Evolutionary conservation across 1,140 invertebrate genomes (phyloP).

Genomic region (Helicorthomorpha holstii): DNA sequence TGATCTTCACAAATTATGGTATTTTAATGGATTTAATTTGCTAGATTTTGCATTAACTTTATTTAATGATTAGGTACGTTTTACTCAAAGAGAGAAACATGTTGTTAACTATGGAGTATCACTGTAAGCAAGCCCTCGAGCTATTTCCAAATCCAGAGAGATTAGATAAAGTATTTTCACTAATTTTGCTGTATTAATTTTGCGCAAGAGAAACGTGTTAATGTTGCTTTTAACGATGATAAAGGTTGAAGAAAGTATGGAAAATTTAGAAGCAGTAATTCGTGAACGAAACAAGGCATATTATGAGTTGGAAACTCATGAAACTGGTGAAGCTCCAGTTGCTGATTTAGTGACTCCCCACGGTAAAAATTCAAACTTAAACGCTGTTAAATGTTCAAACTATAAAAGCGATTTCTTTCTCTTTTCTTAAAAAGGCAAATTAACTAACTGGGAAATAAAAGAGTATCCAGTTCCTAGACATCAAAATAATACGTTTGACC

Average conservation of each 20-base stretch:
- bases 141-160: slow-evolving; percentile 89
- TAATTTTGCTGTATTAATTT: background rate
- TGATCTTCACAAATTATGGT: slow-evolving; percentile 97
- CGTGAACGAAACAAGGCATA: slow-evolving; percentile 84
- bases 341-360: background rate
- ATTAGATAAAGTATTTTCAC: slow-evolving; percentile 60
- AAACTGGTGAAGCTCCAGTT: slow-evolving; percentile 53
- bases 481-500: slow-evolving; percentile 13
- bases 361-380: no score
- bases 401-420: slow-evolving; percentile 8
- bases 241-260: slow-evolving; percentile 78
- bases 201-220: slow-evolving; percentile 4
- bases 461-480: slow-evolving; percentile 15
- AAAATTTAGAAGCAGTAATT: slow-evolving; percentile 78
- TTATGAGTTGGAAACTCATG: slow-evolving; percentile 74
- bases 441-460: background rate
- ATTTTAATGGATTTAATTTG: slow-evolving; percentile 7
- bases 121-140: slow-evolving; percentile 43
- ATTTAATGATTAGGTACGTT: slow-evolving; percentile 47
- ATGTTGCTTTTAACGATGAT: background rate
- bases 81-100: slow-evolving; percentile 93
- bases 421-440: no score
- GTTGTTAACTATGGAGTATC: slow-evolving; percentile 89
- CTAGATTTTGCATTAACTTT: background rate
- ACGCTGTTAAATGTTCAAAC: no score